Evolutionary conservation across 2,888 invertebrate species (phyloP), one percentile per base, ranked within the genome.

Genomic region (Girardia tigrina): DNA sequence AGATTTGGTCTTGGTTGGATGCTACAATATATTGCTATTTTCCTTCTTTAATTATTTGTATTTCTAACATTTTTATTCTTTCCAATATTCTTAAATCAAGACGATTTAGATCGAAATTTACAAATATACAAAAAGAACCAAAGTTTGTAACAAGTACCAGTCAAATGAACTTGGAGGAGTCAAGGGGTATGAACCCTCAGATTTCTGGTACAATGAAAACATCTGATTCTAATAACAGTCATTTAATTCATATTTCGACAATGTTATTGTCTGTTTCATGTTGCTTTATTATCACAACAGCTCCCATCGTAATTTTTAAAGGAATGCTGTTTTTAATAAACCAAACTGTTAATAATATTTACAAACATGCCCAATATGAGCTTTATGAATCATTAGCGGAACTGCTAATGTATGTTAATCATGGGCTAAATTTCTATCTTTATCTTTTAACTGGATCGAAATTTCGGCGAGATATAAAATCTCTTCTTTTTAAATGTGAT

Each of bases 381-480:
- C 28, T 76, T n/a, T 42, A 27, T 14, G 77, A 76, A 27, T 27
- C 77, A 0, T 20, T 76, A 23, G 2, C 77, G 20, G 76, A 77
- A 23, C 28, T 76, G 23, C 23, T 76, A 27, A 76, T 76, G 77
- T 77, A 76, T 71, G 26, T 70, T 20, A 76, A 76, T 70, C 77
- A 76, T 29, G 77, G 71, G 6, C 26, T 77, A 26, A 76, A 76
- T 69, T 76, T 76, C 28, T 76, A 77, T 29, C 70, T 76, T 2
- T 76, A 76, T 27, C 77, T 77, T 26, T 77, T 77, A 8, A 77
- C 76, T 26, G 77, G 77, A 1, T 23, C 26, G 12, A 42, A 71
- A 77, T 76, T 76, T 26, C 70, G 77, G 16, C 73, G 28, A 4
- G 70, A 77, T 42, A 26, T 76, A n/a, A 56, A 56, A 56, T 20